phyloP scores from a whole-genome alignment of 2,797 vertebrate species.

The Peromyscus nudipes region DNA sequence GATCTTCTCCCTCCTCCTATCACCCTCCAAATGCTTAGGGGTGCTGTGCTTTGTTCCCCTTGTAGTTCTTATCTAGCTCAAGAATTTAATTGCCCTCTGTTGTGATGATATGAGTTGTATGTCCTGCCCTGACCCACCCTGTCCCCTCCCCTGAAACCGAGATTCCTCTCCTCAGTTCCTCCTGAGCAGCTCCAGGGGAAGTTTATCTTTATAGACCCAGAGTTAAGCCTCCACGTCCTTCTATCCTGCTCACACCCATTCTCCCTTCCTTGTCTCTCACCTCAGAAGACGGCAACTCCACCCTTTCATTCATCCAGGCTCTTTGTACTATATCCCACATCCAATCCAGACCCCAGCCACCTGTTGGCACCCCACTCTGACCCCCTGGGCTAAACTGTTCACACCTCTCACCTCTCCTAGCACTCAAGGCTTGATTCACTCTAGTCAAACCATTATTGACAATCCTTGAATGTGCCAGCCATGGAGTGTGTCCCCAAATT shows the following conservation, averaged over 20 bases:
- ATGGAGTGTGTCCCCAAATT: not conserved
- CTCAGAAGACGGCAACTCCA: not conserved
- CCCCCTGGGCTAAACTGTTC: not conserved
- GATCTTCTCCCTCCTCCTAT: not conserved
- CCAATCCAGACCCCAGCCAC: not conserved
- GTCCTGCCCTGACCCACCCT: not conserved
- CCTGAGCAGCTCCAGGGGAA: not conserved
- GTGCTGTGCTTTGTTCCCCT: not conserved
- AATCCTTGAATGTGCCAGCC: not conserved
- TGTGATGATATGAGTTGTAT: not conserved
- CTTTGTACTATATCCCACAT: not conserved
- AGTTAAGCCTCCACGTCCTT: conserved; percentile 17
- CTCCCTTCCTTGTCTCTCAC: not conserved
- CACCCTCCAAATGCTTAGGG: not conserved
- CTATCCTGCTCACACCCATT: not conserved
- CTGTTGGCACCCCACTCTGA: not conserved
- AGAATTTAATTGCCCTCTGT: not conserved
- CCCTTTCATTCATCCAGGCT: not conserved
- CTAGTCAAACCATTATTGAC: not conserved
- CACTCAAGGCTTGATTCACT: not conserved
- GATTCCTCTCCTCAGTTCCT: not conserved
- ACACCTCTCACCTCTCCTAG: not conserved
- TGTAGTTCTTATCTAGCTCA: not conserved
- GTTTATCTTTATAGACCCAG: not conserved
- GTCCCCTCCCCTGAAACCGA: not conserved